Evolutionary conservation across 2,113 vertebrate species (phyloP).

Genomic region (Seriola quinqueradiata): DNA sequence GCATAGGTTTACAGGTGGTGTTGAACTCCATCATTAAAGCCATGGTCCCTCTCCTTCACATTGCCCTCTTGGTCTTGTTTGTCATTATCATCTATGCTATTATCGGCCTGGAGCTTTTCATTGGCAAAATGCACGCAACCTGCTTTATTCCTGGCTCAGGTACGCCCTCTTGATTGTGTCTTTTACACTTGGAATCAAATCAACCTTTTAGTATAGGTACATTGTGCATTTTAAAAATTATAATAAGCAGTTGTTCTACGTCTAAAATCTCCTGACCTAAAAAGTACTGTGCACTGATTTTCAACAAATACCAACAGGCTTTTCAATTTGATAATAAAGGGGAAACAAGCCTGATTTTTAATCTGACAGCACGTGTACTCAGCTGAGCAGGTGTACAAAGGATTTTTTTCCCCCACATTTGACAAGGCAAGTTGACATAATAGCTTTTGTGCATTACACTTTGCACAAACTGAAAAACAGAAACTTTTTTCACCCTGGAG

Average conservation of each 20-base stretch:
- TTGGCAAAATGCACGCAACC: conserved; percentile 99
- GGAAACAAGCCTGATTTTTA: not conserved
- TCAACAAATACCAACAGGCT: not conserved
- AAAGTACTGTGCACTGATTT: not conserved
- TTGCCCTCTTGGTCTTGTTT: conserved; percentile 98
- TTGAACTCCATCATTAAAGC: conserved; percentile 99
- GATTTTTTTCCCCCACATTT: not conserved
- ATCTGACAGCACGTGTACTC: not conserved
- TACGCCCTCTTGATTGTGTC: conserved; percentile 66
- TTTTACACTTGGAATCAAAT: conserved; percentile 10
- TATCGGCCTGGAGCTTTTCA: conserved; percentile 99
- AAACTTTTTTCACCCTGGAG: not conserved
- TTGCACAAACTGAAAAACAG: not conserved
- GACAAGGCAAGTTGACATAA: not conserved
- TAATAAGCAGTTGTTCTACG: not conserved
- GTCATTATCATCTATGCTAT: conserved; percentile 99
- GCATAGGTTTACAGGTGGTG: conserved; percentile 99
- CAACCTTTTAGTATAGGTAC: not conserved
- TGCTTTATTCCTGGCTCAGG: conserved; percentile 92
- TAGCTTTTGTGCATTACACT: not conserved
- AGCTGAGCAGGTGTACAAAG: not conserved
- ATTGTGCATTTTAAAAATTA: not conserved
- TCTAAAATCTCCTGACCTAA: not conserved
- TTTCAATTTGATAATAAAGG: not conserved
- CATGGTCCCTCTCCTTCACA: conserved; percentile 99